phyloP scores from a whole-genome alignment of 2,888 invertebrate species.

The Anarsia innoxiella region DNA sequence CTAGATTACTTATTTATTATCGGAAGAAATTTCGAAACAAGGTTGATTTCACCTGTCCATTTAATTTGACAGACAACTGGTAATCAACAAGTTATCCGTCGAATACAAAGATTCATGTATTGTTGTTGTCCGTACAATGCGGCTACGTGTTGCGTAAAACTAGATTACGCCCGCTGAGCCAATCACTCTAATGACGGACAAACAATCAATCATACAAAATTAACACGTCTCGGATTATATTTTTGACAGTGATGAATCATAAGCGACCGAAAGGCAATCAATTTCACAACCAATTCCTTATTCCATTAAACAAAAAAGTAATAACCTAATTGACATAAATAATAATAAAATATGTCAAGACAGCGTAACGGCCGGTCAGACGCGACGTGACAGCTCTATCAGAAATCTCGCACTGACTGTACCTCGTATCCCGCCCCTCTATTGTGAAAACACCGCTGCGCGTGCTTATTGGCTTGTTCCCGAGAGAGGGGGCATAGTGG shows the following conservation, averaged over 20 bases:
- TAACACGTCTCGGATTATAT: constrained; percentile 70
- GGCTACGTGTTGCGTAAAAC: constrained; percentile 65
- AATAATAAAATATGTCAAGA: constrained; percentile 75
- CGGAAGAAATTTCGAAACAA: too few relatives aligned
- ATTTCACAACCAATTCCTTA: constrained; percentile 73
- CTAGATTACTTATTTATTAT: too few relatives aligned
- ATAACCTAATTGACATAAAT: constrained; percentile 76
- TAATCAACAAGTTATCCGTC: constrained; percentile 23
- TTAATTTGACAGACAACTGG: constrained; percentile 45
- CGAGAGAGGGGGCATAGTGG: constrained; percentile 30
- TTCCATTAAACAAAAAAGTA: constrained; percentile 75
- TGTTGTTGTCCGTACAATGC: constrained; percentile 41
- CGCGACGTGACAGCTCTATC: constrained; percentile 73
- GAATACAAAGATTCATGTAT: constrained; percentile 22
- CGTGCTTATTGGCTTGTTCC: constrained; percentile 34
- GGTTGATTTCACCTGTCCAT: constrained; percentile 29
- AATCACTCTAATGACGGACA: constrained; percentile 53
- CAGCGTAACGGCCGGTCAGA: constrained; percentile 68
- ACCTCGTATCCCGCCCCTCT: constrained; percentile 32
- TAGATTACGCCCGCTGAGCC: constrained; percentile 52
- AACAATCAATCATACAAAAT: constrained; percentile 72
- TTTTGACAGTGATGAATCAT: constrained; percentile 73
- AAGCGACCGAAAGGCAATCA: constrained; percentile 71
- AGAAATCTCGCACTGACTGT: constrained; percentile 62
- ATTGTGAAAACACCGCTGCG: constrained; percentile 28